Percentiles rank a stretch among this genome's conserved stretches.
phyloP scores from a whole-genome alignment of 2,888 invertebrate species.

The Eulithis prunata region DNA sequence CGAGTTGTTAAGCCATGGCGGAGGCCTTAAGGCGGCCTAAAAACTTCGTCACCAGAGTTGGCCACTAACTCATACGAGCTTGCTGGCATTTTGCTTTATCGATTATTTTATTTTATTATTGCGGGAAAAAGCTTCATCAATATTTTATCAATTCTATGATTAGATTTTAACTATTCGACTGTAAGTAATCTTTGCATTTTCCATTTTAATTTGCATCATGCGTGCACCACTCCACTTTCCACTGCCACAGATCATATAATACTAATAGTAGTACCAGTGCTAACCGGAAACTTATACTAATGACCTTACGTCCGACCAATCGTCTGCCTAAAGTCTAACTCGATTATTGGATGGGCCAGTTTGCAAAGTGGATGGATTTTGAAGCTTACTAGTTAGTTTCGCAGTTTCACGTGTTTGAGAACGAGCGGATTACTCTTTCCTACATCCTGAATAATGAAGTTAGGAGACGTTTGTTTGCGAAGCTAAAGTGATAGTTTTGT shows the following conservation, averaged over 20 bases:
- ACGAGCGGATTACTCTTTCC: slow-evolving; percentile 36
- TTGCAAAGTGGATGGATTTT: slow-evolving; percentile 38
- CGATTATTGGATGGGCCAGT: slow-evolving; percentile 40
- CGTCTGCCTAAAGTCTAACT: slow-evolving; percentile 41
- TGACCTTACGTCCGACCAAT: slow-evolving; percentile 30
- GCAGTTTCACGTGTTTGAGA: slow-evolving; percentile 36
- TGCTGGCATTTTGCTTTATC: too few relatives aligned
- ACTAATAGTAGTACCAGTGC: too few relatives aligned
- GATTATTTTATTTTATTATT: too few relatives aligned
- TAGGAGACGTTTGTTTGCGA: slow-evolving; percentile 36
- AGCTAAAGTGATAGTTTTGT: slow-evolving; percentile 26
- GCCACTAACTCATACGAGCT: too few relatives aligned
- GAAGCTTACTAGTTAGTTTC: slow-evolving; percentile 36
- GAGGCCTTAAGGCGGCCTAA: too few relatives aligned
- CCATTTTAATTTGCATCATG: not conserved
- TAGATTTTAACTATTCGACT: too few relatives aligned
- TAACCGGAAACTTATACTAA: slow-evolving; percentile 29
- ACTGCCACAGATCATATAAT: too few relatives aligned
- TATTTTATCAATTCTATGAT: too few relatives aligned
- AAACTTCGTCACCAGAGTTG: too few relatives aligned
- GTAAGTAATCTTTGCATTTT: not conserved
- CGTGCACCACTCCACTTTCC: too few relatives aligned
- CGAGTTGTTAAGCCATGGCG: too few relatives aligned
- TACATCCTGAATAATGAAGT: slow-evolving; percentile 37
- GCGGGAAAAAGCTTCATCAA: too few relatives aligned